Conservation (phyloP, 2,113 vertebrate genomes). For the Mugil cephalus region DNA sequence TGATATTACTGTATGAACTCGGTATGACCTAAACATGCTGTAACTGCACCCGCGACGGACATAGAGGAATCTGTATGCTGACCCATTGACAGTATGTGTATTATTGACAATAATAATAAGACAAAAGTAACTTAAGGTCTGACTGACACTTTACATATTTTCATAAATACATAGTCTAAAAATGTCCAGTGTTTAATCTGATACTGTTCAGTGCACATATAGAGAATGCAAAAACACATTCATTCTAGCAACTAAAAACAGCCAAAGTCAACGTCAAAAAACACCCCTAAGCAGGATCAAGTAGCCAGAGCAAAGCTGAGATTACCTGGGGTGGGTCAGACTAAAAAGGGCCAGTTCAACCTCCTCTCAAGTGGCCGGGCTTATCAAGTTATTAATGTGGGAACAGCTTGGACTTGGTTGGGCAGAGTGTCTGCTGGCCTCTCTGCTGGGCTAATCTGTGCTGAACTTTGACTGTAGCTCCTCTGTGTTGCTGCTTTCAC, state of each 20-base stretch:
- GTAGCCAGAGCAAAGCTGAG: background rate
- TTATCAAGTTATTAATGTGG: constrained; percentile 55
- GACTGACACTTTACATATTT: background rate
- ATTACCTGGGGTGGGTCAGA: constrained; percentile 19
- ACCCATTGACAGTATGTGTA: background rate
- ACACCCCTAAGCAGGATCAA: constrained; percentile 6
- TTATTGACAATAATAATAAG: background rate
- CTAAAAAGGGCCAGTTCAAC: constrained; percentile 28
- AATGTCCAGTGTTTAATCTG: background rate
- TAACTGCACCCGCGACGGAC: background rate
- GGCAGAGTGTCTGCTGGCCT: constrained; percentile 35
- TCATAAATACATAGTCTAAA: too few relatives aligned
- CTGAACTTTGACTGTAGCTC: constrained; percentile 73
- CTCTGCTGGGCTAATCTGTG: constrained; percentile 52
- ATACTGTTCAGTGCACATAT: background rate
- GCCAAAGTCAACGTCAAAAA: constrained; percentile 20
- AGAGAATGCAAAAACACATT: background rate
- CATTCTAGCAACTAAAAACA: background rate
- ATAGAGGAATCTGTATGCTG: background rate
- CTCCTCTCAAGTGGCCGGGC: constrained; percentile 20
- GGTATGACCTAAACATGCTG: constrained; percentile 6
- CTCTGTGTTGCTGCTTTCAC: constrained; percentile 69
- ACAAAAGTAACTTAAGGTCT: background rate
- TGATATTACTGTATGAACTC: constrained; percentile 15
- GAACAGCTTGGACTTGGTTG: constrained; percentile 40